phyloP scores from a whole-genome alignment of 1,140 invertebrate species.

The Platyscapa corneri region DNA sequence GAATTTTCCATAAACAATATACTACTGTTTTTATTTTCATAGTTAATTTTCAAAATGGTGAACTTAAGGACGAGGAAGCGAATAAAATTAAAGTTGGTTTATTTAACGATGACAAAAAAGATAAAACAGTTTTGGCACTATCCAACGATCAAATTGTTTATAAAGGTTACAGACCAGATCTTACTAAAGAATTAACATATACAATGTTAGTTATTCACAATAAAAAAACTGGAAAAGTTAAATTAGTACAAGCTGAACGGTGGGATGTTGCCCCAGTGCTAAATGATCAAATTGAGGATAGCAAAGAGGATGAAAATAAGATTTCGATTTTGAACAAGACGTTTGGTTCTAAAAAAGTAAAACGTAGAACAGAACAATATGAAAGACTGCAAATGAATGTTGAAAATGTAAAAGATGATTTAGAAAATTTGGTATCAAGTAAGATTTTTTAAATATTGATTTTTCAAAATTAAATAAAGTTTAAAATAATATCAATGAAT shows the following conservation, averaged over 20 bases:
- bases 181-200: slow-evolving; percentile 57
- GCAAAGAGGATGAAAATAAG: slow-evolving; percentile 50
- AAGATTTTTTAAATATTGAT: slow-evolving; percentile 48
- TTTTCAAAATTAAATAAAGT: slow-evolving; percentile 15
- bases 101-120: slow-evolving; percentile 60
- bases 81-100: slow-evolving; percentile 65
- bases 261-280: slow-evolving; percentile 69
- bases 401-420: slow-evolving; percentile 69
- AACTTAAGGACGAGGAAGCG: slow-evolving; percentile 62
- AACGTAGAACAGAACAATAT: slow-evolving; percentile 71
- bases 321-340: slow-evolving; percentile 69
- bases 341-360: slow-evolving; percentile 75
- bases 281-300: slow-evolving; percentile 54
- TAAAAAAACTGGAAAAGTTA: slow-evolving; percentile 65
- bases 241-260: slow-evolving; percentile 64
- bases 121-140: slow-evolving; percentile 63
- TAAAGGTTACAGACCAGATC: slow-evolving; percentile 65
- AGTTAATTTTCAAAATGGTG: slow-evolving; percentile 71
- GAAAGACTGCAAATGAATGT: slow-evolving; percentile 73
- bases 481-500: slow-evolving; percentile 10
- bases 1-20: background rate
- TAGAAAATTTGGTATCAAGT: slow-evolving; percentile 73
- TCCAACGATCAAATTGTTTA: slow-evolving; percentile 69
- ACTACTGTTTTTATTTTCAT: slow-evolving; percentile 27
- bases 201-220: slow-evolving; percentile 70